Evolutionary conservation across 1,140 invertebrate genomes (phyloP).

Genomic region (Bombus difficillimus): DNA sequence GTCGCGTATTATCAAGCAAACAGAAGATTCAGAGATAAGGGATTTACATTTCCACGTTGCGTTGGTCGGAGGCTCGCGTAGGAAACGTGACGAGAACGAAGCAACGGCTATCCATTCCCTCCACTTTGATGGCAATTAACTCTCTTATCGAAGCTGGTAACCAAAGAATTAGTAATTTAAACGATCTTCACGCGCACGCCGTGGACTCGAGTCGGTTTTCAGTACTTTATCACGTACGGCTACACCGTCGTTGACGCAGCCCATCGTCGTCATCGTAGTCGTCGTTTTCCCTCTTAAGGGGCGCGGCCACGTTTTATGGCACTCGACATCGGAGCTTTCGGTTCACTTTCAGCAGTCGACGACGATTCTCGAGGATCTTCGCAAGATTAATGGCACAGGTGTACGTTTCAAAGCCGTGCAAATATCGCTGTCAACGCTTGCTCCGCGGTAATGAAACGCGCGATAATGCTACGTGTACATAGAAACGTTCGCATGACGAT

Average conservation of each 20-base stretch:
- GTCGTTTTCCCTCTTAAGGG: constrained; percentile 22
- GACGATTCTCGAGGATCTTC: constrained; percentile 58
- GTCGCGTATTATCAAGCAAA: constrained; percentile 41
- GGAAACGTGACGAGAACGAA: background rate
- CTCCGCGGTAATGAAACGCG: constrained; percentile 54
- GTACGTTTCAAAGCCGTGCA: constrained; percentile 66
- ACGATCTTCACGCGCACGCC: constrained; percentile 7
- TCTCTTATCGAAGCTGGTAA: constrained; percentile 32
- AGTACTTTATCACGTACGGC: constrained; percentile 36
- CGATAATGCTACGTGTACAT: constrained; percentile 49
- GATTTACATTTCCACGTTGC: constrained; percentile 25
- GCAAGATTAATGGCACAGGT: constrained; percentile 70
- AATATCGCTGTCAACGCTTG: constrained; percentile 71
- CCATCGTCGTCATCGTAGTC: background rate
- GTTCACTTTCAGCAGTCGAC: constrained; percentile 38
- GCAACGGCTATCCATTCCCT: background rate
- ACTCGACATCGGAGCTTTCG: constrained; percentile 41
- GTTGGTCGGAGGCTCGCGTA: background rate
- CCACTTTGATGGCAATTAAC: constrained; percentile 34
- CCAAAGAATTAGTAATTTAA: constrained; percentile 48
- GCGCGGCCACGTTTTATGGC: constrained; percentile 39
- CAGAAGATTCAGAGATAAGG: background rate
- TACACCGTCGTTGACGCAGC: background rate
- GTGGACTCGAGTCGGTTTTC: constrained; percentile 7
- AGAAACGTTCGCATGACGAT: background rate